Evolutionary conservation across 2,888 invertebrate species (phyloP), one percentile per base, ranked within the genome.

Genomic region (Oxytorus armatus): DNA sequence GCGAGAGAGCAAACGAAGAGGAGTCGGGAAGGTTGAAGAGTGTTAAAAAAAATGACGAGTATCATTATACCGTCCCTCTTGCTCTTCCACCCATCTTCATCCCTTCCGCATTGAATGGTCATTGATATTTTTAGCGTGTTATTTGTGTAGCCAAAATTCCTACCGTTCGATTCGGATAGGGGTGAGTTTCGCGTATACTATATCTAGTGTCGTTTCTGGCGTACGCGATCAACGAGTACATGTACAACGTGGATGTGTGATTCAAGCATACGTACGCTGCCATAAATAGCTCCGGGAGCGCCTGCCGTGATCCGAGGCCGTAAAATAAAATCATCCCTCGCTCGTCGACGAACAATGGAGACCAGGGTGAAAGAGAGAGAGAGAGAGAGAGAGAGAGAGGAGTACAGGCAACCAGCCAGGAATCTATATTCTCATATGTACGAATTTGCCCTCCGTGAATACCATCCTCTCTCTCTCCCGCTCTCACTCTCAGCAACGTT

Each of bases 271-370:
- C 74, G 73, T 76, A 74, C 51, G 63, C 68, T 53, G 77, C 59
- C 79, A 77, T 82, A 82, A 82, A 82, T 82, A 82, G 79, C 79
- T 49, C 42, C 39, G 69, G 68, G 53, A 61, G 59, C 47, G 66
- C 70, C 59, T 82, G 79, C 44, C 84, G 81, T 84, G 82, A 79
- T 82, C 73, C 73, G 63, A 75, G 81, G 81, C 75, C 78, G 75
- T 85, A 82, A 82, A 83, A 79, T 83, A 80, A 80, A 83, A 83
- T 82, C 77, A 82, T 72, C 79, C 72, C 82, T 79, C 77, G 79
- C 73, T 81, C 77, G 70, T 73, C 74, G 72, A 66, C 61, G 82
- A 77, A 82, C 81, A 82, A 79, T 77, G 42, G 72, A 61, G 68
- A 65, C 65, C 44, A 53, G 42, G 29, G 7, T 3, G 21, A 47